Base-by-base conservation (phyloP, 2,113 vertebrate species). In the Antechinus stuartii region DNA sequence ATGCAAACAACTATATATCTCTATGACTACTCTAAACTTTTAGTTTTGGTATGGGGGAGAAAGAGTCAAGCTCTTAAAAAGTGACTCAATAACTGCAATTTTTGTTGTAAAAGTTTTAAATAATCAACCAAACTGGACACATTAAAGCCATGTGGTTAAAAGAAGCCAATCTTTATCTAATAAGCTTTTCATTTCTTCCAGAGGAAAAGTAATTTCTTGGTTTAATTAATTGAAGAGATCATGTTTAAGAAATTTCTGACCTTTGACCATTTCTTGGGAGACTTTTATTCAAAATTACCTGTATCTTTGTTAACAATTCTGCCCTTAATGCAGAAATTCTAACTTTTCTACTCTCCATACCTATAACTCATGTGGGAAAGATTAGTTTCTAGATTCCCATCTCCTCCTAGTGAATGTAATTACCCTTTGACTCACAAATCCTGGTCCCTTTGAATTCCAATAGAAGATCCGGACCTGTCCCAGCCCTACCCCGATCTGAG, bases 201-300 rank as follows among this genome's bases (percentile, higher is more conserved):
- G 35, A 16, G 47, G 24, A 50, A 27, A 25, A 25, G 89, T 54
- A 24, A 95, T n/a, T 92, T 55, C 26, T 95, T n/a, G 84, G 30
- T 76, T 90, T 92, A 92, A 90, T n/a, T 94, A 54, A 92, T 8
- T 92, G 3, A 0, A 90, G 94, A 97, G 96, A 94, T 14, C 95
- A 30, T 52, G 47, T 92, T 93, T 26, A 90, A 95, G 84, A 56
- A n/a, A 91, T 92, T 95, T 50, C 76, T 91, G 54, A 91, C 49
- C 90, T 96, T 55, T 93, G 22, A 52, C 92, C 89, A 90, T 90
- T 90, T 95, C 52, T 68, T 42, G 54, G 35, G 52, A 94, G 93
- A 95, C 93, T 94, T 92, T 90, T 94, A 95, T 76, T 91, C 94
- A 95, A 92, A 50, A 96, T 90, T 92, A 96, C 93, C 92, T 92